Evolutionary conservation across 2,797 vertebrate genomes (phyloP).

Genomic region (Astyanax mexicanus): DNA sequence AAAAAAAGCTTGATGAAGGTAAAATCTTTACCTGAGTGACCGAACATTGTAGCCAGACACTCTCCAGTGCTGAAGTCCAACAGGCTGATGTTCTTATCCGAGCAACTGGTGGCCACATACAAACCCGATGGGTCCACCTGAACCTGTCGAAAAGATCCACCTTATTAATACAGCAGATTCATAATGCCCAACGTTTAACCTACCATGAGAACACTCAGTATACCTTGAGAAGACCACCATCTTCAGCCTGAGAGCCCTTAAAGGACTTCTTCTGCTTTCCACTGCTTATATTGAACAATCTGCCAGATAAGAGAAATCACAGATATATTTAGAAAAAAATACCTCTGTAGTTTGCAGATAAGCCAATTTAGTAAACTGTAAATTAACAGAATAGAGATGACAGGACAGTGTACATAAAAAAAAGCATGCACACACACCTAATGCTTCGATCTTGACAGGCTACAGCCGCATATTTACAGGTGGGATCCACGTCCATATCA

Average conservation of each 20-base stretch:
- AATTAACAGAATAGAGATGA: too few species aligned
- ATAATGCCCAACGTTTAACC: neutral
- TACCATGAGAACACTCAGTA: slow-evolving; percentile 24
- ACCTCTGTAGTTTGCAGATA: neutral
- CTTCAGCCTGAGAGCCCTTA: slow-evolving; percentile 92
- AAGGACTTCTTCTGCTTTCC: slow-evolving; percentile 96
- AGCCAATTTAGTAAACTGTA: neutral
- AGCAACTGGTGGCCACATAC: slow-evolving; percentile 94
- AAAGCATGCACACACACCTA: slow-evolving; percentile 74
- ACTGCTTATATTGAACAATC: slow-evolving; percentile 95
- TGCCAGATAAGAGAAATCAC: slow-evolving; percentile 57
- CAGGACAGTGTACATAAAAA: neutral
- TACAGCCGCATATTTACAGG: slow-evolving; percentile 90
- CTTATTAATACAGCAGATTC: neutral
- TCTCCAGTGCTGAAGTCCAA: slow-evolving; percentile 93
- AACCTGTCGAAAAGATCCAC: slow-evolving; percentile 75
- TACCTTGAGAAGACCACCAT: slow-evolving; percentile 93
- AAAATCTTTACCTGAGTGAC: slow-evolving; percentile 87
- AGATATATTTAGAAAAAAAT: neutral
- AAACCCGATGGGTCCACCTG: slow-evolving; percentile 94
- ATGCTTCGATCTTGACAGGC: slow-evolving; percentile 94
- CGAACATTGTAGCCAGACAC: slow-evolving; percentile 92
- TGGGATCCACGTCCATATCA: slow-evolving; percentile 92
- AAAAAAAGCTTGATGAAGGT: neutral
- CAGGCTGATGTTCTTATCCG: slow-evolving; percentile 94